These are phyloP conservation scores for Amphipyra tragopoginis DNA, from an alignment of 2,888 invertebrate genomes.

Conservation along the genomic window DNA sequence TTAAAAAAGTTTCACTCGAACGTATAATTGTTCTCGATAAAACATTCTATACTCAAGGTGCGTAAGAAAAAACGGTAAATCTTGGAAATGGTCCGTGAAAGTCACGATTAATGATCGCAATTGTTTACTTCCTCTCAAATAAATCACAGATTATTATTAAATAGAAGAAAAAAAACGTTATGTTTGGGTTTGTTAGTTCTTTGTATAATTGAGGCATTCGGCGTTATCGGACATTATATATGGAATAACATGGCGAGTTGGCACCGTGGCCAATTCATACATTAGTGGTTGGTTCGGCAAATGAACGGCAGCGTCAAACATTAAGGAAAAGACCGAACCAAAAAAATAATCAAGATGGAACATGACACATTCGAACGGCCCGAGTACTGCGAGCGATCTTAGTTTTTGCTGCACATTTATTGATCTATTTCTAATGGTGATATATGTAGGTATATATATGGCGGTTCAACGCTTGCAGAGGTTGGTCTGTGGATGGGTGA, in stretches of 20 bases:
- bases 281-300: slow-evolving; percentile 17
- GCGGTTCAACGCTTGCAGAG: no score
- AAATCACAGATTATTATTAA: slow-evolving; percentile 13
- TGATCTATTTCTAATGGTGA: no score
- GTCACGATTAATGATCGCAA: slow-evolving; percentile 36
- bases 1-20: slow-evolving; percentile 1
- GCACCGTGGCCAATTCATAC: slow-evolving; percentile 38
- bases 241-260: slow-evolving; percentile 23
- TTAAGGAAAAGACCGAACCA: no score
- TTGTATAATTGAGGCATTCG: neutral
- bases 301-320: neutral
- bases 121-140: slow-evolving; percentile 34
- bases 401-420: no score
- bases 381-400: no score
- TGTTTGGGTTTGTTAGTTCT: neutral
- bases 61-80: slow-evolving; percentile 35
- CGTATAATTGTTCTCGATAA: slow-evolving; percentile 8
- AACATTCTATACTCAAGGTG: slow-evolving; percentile 22
- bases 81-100: slow-evolving; percentile 46
- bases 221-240: slow-evolving; percentile 15
- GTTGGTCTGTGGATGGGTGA: no score
- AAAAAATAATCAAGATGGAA: no score
- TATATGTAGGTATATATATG: no score
- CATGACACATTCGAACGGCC: no score
- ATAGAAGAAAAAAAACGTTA: slow-evolving; percentile 2